Evolutionary conservation across 2,888 invertebrate genomes (phyloP).

Genomic region (Drosophila melanocephala): DNA sequence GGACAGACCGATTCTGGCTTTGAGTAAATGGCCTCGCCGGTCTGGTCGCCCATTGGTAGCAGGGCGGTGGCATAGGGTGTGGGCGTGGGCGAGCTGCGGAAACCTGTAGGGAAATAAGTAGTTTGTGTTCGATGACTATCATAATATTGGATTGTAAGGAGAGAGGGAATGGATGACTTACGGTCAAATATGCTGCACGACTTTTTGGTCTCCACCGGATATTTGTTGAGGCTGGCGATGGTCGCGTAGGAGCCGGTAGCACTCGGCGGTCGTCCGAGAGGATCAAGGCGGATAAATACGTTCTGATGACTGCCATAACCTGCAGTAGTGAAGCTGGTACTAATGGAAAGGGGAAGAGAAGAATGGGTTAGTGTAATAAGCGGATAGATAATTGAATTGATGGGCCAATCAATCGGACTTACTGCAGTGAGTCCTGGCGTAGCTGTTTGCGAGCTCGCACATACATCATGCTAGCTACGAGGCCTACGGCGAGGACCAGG

Average conservation of each 20-base stretch:
- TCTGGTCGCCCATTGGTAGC: constrained; percentile 86
- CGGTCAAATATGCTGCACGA: constrained; percentile 84
- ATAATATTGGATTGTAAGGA: background rate
- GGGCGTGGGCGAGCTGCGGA: constrained; percentile 86
- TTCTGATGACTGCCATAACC: constrained; percentile 91
- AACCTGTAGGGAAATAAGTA: constrained; percentile 73
- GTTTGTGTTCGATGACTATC: constrained; percentile 32
- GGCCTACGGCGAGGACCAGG: constrained; percentile 80
- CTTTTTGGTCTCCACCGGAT: constrained; percentile 86
- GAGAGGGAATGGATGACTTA: constrained; percentile 61
- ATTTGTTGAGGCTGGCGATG: constrained; percentile 92
- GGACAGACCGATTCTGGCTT: constrained; percentile 86
- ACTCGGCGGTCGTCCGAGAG: constrained; percentile 90
- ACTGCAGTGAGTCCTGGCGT: constrained; percentile 84
- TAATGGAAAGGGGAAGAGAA: constrained; percentile 73
- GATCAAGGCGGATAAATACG: constrained; percentile 91
- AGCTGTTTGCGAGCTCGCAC: constrained; percentile 84
- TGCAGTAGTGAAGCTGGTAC: constrained; percentile 92
- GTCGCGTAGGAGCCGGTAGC: constrained; percentile 92
- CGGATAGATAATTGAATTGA: constrained; percentile 41
- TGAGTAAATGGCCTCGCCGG: constrained; percentile 67
- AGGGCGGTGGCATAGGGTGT: constrained; percentile 91
- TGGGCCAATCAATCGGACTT: constrained; percentile 64
- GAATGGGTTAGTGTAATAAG: constrained; percentile 7
- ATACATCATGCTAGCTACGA: constrained; percentile 85